Base-by-base conservation (phyloP, 2,113 vertebrate genomes). In the Dipodomys merriami region DNA sequence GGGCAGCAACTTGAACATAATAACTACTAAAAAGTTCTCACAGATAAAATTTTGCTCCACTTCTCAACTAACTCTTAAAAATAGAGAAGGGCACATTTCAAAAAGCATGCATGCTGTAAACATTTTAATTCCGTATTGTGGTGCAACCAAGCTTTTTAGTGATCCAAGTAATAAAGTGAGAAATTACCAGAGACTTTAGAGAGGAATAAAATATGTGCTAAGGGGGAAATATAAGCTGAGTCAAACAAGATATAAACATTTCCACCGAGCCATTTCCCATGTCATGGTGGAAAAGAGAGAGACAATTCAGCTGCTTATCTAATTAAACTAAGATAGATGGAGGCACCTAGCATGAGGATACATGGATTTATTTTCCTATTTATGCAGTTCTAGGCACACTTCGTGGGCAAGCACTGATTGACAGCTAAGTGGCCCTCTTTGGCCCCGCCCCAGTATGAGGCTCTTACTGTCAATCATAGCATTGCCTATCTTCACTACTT, bases 181-280 rank as follows among this genome's bases (percentile, higher is more conserved):
- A 72, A 79, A 76, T 81, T 60, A 30, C 16, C 25, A 74, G 33
- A 74, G 33, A 80, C 9, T 72, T 89, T 33, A 67, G 68, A 76
- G 35, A 44, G 22, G 44, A 72, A 88, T 35, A 69, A 62, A 80
- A 80, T 39, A 23, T 76, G 77, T 94, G 35, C 35, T n/a, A 35
- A 10, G 53, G 15, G 53, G 15, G 53, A 57, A 57, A 57, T 16
- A 15, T 57, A 57, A 57, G 53, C 15, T 57, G 53, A 57, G 53
- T 57, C 12, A 57, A 57, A 9, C n/a, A 33, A 64, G 67, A n/a
- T 23, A 49, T 77, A 67, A 76, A 81, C 68, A 35, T 12, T 44
- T 73, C 67, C 64, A 68, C 33, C 23, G 39, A 7, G 2, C 23
- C 15, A 4, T 39, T 87, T 77, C 57, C n/a, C 49, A 27, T 64